These are phyloP conservation scores for Vidua chalybeata DNA, from an alignment of 2,113 vertebrate species.

Conservation along the genomic window DNA sequence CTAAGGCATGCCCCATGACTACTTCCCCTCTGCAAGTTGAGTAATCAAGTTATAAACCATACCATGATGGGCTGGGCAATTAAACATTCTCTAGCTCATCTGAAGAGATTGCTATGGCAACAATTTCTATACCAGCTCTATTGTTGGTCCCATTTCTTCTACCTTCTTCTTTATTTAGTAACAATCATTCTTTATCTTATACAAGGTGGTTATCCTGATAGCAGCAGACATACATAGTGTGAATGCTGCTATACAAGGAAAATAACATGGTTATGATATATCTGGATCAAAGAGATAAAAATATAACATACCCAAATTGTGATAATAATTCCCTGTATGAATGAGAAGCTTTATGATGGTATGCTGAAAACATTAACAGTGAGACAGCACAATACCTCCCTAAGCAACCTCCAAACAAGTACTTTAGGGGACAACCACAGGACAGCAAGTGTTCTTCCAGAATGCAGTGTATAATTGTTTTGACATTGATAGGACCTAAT, in stretches of 20 bases:
- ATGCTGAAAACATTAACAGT: background rate
- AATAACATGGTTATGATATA: background rate
- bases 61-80: conserved; percentile 11
- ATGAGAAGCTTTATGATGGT: background rate
- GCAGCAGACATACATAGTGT: background rate
- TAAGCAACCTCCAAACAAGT: background rate
- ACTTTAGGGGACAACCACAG: background rate
- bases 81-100: conserved; percentile 44
- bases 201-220: background rate
- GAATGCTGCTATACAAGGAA: background rate
- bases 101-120: conserved; percentile 46
- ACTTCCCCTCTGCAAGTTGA: conserved; percentile 25
- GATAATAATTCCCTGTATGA: background rate
- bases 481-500: background rate
- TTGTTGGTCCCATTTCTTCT: conserved; percentile 9
- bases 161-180: conserved; percentile 18
- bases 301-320: background rate
- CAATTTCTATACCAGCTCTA: conserved; percentile 18
- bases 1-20: conserved; percentile 36
- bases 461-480: background rate
- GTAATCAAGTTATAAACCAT: conserved; percentile 55
- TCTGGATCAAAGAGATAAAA: background rate
- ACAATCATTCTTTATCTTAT: background rate
- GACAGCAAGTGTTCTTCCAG: background rate
- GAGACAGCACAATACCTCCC: background rate